phyloP scores from a whole-genome alignment of 2,888 invertebrate species.

The Oegoconia quadripuncta region DNA sequence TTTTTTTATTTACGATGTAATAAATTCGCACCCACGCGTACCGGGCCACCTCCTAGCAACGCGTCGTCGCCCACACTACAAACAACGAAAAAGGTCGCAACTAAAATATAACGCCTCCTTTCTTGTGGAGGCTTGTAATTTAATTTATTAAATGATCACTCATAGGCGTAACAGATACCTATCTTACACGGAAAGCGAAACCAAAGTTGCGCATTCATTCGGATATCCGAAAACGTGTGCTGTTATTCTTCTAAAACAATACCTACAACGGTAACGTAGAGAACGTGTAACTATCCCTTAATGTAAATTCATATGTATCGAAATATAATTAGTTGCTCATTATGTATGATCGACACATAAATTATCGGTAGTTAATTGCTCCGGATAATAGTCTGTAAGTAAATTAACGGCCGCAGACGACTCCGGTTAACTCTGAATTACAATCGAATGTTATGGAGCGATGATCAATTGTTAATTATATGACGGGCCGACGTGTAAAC shows the following conservation, averaged over 20 bases:
- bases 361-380: not conserved
- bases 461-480: conserved; percentile 34
- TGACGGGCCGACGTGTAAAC: conserved; percentile 4
- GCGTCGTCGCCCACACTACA: conserved; percentile 40
- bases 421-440: conserved; percentile 33
- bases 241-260: too few species aligned
- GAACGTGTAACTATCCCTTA: too few species aligned
- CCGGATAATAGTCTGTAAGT: conserved; percentile 20
- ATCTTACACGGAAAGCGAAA: too few species aligned
- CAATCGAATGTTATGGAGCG: conserved; percentile 30
- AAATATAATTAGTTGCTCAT: too few species aligned
- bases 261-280: too few species aligned
- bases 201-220: too few species aligned
- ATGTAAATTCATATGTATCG: too few species aligned
- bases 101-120: too few species aligned
- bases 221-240: too few species aligned
- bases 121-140: too few species aligned
- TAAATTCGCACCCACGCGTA: conserved; percentile 50
- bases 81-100: conserved; percentile 42
- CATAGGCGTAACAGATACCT: too few species aligned
- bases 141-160: too few species aligned
- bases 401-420: conserved; percentile 41
- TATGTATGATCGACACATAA: not conserved
- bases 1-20: conserved; percentile 50
- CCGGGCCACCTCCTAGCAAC: conserved; percentile 39